These are phyloP conservation scores for Callospermophilus lateralis DNA, from an alignment of 2,113 vertebrate species.

Conservation along the genomic window DNA sequence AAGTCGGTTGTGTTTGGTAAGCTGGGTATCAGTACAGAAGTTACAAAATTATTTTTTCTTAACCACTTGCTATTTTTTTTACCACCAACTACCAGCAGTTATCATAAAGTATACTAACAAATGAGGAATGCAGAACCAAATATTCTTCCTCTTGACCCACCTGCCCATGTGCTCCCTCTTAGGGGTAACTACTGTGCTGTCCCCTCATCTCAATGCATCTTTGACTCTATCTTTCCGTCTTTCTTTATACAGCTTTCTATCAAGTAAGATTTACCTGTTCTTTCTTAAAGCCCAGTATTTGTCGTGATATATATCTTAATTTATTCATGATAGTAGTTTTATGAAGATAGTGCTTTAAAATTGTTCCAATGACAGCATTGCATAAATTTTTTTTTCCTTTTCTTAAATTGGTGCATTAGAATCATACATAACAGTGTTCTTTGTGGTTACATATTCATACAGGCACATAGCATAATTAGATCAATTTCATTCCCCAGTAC, in stretches of 20 bases:
- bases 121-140: neutral
- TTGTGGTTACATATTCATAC: too few relatives aligned
- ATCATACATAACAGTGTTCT: too few relatives aligned
- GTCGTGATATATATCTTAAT: neutral
- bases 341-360: neutral
- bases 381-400: neutral
- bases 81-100: neutral
- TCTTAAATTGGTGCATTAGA: too few relatives aligned
- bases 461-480: too few relatives aligned
- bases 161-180: neutral
- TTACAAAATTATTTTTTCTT: neutral
- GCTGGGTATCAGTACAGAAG: neutral
- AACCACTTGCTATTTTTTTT: neutral
- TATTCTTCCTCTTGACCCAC: neutral
- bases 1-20: neutral
- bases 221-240: neutral
- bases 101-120: neutral
- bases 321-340: constrained; percentile 21
- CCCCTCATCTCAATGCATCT: neutral
- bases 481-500: too few relatives aligned
- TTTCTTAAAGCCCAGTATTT: neutral
- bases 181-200: neutral
- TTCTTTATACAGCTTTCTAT: neutral
- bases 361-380: neutral
- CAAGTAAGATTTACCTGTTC: neutral